Evolutionary conservation across 1,140 invertebrate species (phyloP).

Genomic region (Epicauta chinensis): DNA sequence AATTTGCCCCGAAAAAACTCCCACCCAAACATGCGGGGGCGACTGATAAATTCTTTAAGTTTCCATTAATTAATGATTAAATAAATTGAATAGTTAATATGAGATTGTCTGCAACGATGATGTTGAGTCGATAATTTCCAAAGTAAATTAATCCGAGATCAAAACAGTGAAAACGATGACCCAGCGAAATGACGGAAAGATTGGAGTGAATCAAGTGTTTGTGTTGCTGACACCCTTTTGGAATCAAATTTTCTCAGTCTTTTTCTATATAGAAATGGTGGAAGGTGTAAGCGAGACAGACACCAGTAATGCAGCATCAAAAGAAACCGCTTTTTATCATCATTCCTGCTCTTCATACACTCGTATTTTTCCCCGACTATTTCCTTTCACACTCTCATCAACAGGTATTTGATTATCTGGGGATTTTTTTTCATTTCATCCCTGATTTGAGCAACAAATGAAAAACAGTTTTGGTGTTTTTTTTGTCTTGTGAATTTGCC

Average conservation of each 20-base stretch:
- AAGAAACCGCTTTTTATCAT: constrained; percentile 15
- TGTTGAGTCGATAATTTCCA: constrained; percentile 3
- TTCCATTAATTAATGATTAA: no score
- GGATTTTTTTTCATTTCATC: neutral
- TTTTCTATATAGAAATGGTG: constrained; percentile 12
- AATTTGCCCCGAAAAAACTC: no score
- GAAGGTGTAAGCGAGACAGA: constrained; percentile 11
- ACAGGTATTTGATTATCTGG: constrained; percentile 14
- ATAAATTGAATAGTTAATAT: no score
- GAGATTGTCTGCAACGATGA: no score
- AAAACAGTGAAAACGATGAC: constrained; percentile 25
- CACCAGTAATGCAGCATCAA: neutral
- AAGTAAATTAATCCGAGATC: constrained; percentile 20
- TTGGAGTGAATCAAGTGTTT: constrained; percentile 33
- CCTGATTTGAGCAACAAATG: no score
- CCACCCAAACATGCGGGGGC: no score
- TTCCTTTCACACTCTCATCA: constrained; percentile 1
- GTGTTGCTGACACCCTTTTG: constrained; percentile 32
- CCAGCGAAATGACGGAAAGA: constrained; percentile 24
- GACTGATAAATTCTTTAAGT: no score
- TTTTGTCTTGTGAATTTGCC: constrained; percentile 7
- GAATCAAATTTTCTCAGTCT: constrained; percentile 27
- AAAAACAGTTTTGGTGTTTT: neutral
- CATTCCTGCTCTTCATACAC: neutral
- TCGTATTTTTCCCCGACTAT: neutral